Conservation (phyloP, 2,113 vertebrate genomes). For the Pomatorhinus ruficollis region DNA sequence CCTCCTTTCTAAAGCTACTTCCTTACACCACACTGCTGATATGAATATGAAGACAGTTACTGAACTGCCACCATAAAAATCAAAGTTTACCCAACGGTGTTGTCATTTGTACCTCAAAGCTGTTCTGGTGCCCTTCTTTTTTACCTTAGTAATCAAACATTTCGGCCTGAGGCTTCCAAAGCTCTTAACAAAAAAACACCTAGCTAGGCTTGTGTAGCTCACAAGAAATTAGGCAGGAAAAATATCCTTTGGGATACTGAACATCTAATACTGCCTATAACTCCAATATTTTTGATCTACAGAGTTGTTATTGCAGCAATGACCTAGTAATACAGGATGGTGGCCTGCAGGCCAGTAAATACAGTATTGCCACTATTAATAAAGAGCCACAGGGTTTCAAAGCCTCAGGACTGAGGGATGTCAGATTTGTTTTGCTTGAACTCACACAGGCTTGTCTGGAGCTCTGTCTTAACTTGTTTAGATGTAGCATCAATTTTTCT, state of each 20-base stretch:
- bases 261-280: background rate
- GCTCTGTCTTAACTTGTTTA: background rate
- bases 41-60: background rate
- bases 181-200: background rate
- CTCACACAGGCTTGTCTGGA: background rate
- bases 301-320: background rate
- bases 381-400: background rate
- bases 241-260: background rate
- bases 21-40: background rate
- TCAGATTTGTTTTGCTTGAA: background rate
- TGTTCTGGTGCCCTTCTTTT: background rate
- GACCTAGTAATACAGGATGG: background rate
- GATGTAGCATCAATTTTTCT: background rate
- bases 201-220: background rate
- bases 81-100: background rate
- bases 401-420: background rate
- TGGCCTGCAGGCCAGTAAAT: background rate
- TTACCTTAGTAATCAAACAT: background rate
- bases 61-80: background rate
- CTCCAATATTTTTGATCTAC: background rate
- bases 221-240: background rate
- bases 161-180: background rate
- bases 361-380: background rate
- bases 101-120: background rate
- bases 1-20: background rate